Evolutionary conservation across 1,140 invertebrate species (phyloP), one percentile per base, ranked within the genome.

Genomic region (Subanguina moxae): DNA sequence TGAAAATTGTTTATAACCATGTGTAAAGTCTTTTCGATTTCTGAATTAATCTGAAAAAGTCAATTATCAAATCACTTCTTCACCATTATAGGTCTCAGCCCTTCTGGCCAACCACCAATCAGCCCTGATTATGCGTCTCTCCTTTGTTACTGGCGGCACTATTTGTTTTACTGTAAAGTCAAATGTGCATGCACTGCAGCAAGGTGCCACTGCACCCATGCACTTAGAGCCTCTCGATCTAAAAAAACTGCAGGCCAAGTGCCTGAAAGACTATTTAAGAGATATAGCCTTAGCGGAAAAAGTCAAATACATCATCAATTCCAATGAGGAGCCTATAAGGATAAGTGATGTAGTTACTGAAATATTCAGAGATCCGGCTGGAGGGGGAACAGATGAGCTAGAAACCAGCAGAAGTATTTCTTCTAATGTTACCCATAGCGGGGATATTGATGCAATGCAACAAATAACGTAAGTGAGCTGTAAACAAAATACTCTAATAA

Each of bases 91-190:
- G 69, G 69, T 82, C 19, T 67, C 80, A 32, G 63, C 45, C 13
- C 25, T 78, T 5, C 68, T 82, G 13, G 67, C 76, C 27, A 57
- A 67, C 23, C 70, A 82, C 65, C 67, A 76, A 3, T 77, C 74
- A 5, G 75, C 80, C 23, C 58, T 82, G 32, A 76, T 82, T 38
- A 80, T 82, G 78, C 68, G 80, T 15, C 62, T 82, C 19, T 81
- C 78, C 7, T 82, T 82, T 58, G 78, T 82, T 19, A 82, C 80
- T 28, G 80, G 80, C 32, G 80, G 80, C 25, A 81, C 80, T 9
- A 82, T 82, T 43, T 82, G 80, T 57, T 78, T 82, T 58, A 82
- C 80, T 23, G 68, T 81, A 21, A 82, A 82, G 63, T 81, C 80
- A 17, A 75, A 73, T 42, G 76, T 76, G 21, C 78, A 80, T 61